Percentiles rank a stretch among this genome's conserved stretches.
phyloP scores from a whole-genome alignment of 2,797 vertebrate species.

The Furcifer pardalis region DNA sequence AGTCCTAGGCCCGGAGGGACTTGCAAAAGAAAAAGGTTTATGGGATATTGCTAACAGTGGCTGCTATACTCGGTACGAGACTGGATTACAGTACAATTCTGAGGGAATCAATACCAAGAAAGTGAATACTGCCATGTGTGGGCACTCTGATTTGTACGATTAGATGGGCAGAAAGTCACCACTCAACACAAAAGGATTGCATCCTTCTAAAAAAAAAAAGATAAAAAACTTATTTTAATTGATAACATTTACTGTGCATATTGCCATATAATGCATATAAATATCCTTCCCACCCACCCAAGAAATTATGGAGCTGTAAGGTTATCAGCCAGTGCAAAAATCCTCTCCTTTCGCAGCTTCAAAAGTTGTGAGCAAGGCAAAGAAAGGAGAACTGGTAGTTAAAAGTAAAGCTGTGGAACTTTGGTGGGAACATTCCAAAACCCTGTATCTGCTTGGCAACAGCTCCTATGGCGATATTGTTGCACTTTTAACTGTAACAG shows the following conservation, averaged over 20 bases:
- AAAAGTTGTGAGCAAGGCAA: constrained; percentile 69
- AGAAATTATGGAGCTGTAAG: constrained; percentile 56
- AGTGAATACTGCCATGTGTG: background rate
- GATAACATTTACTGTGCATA: no score
- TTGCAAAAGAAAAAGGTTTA: background rate
- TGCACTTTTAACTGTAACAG: constrained; percentile 80
- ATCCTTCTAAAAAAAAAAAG: no score
- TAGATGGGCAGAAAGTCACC: constrained; percentile 3
- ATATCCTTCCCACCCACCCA: constrained; percentile 35
- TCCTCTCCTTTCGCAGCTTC: constrained; percentile 63
- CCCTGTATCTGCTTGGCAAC: constrained; percentile 83
- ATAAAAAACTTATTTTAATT: no score
- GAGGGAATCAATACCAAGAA: background rate
- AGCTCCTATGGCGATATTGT: constrained; percentile 80
- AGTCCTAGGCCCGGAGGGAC: no score
- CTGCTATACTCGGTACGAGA: background rate
- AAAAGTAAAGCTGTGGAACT: constrained; percentile 75
- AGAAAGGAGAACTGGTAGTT: constrained; percentile 61
- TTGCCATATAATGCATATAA: background rate
- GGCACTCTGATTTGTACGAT: background rate
- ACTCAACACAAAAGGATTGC: background rate
- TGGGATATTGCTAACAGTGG: background rate
- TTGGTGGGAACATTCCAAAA: constrained; percentile 81
- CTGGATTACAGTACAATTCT: background rate
- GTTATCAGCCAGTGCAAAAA: constrained; percentile 46